Evolutionary conservation across 1,140 invertebrate genomes (phyloP).

Genomic region (Danaus melanippus): DNA sequence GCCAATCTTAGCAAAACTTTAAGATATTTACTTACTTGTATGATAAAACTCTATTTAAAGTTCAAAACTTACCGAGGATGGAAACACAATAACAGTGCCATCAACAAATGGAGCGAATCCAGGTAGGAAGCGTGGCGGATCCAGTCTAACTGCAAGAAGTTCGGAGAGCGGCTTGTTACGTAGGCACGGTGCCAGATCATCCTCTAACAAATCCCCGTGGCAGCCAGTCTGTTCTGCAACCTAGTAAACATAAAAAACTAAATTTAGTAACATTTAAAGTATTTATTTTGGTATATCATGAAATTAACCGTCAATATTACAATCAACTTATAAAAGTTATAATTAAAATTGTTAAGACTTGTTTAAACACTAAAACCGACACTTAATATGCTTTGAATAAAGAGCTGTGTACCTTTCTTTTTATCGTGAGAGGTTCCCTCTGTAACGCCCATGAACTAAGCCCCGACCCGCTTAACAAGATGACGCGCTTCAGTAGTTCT

Average conservation of each 20-base stretch:
- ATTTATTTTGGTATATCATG: no score
- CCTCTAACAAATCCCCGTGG: conserved; percentile 81
- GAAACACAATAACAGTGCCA: conserved; percentile 82
- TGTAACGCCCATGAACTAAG: conserved; percentile 95
- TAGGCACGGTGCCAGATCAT: conserved; percentile 88
- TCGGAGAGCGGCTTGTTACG: conserved; percentile 81
- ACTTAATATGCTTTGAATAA: conserved; percentile 33
- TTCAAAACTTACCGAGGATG: conserved; percentile 54
- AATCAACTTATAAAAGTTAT: no score
- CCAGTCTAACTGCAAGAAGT: conserved; percentile 80
- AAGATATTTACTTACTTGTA: no score
- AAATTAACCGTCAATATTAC: no score
- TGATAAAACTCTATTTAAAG: no score
- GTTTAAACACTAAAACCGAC: conserved; percentile 4
- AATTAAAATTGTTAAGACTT: no score
- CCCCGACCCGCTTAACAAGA: conserved; percentile 95
- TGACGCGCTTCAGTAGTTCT: conserved; percentile 92
- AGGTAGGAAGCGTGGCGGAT: conserved; percentile 85
- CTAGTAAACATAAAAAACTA: conserved; percentile 29
- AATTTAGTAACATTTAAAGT: no score
- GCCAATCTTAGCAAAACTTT: no score
- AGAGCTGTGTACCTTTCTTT: conserved; percentile 74
- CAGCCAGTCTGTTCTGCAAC: conserved; percentile 85
- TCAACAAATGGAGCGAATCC: conserved; percentile 93
- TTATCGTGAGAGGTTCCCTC: conserved; percentile 86